These are phyloP conservation scores for Xylophagus ater DNA, from an alignment of 2,888 invertebrate species.

Conservation along the genomic window DNA sequence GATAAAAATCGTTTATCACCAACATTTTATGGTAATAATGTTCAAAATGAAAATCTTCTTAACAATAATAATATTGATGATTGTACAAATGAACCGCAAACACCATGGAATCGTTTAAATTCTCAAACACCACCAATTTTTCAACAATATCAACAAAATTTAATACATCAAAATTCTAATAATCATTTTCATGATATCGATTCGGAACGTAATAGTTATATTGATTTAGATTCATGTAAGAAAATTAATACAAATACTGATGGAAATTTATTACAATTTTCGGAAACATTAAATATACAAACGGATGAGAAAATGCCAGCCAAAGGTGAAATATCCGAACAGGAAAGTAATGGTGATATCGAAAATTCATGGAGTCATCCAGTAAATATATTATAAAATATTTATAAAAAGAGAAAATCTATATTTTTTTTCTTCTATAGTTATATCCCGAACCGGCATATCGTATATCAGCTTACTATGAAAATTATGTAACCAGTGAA, in stretches of 20 bases:
- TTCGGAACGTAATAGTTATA: constrained; percentile 30
- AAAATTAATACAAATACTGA: constrained; percentile 19
- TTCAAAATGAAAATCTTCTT: no score
- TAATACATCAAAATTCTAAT: constrained; percentile 14
- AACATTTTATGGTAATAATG: neutral
- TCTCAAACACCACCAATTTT: constrained; percentile 14
- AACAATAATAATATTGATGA: neutral
- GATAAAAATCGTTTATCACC: constrained; percentile 17
- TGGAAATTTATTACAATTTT: constrained; percentile 22
- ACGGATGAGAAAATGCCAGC: constrained; percentile 83
- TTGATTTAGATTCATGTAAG: constrained; percentile 37
- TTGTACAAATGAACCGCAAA: neutral
- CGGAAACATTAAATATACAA: constrained; percentile 57
- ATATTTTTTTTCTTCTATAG: constrained; percentile 3
- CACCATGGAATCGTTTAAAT: constrained; percentile 9
- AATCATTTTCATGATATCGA: constrained; percentile 27
- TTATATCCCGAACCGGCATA: constrained; percentile 4
- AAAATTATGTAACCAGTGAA: constrained; percentile 22
- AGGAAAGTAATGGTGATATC: constrained; percentile 73
- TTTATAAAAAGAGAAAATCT: no score
- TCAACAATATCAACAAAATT: constrained; percentile 18
- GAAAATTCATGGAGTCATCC: constrained; percentile 58
- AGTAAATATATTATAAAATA: constrained; percentile 39
- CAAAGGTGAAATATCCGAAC: constrained; percentile 74
- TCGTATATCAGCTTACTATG: constrained; percentile 20